Conservation (phyloP, 2,797 vertebrate genomes). For the Cercopithecus hamlyni region DNA sequence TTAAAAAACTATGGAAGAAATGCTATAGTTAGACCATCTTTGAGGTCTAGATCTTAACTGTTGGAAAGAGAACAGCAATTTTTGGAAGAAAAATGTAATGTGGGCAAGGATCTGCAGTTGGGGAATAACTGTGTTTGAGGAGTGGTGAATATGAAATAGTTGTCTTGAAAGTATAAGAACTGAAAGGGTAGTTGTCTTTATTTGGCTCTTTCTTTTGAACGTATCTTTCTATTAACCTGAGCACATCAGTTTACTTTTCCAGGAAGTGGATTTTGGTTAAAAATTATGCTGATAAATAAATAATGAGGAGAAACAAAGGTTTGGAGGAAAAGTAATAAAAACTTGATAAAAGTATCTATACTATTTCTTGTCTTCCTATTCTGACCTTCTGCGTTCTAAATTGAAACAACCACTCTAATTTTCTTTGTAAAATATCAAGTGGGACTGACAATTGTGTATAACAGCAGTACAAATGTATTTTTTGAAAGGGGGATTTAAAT, state of each 20-base stretch:
- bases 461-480: constrained; percentile 16
- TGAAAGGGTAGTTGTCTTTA: background rate
- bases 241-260: background rate
- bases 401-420: background rate
- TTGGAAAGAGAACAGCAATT: background rate
- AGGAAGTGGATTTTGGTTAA: background rate
- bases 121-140: background rate
- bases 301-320: background rate
- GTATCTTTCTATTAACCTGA: background rate
- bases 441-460: background rate
- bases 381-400: background rate
- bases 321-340: constrained; percentile 15
- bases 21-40: background rate
- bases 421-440: constrained; percentile 41
- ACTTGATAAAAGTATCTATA: background rate
- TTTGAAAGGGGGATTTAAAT: background rate
- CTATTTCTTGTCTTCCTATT: background rate
- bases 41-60: background rate
- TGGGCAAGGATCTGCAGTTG: background rate
- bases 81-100: background rate
- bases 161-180: background rate
- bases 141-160: background rate
- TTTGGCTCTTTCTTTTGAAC: constrained; percentile 9
- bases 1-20: background rate
- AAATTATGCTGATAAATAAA: constrained; percentile 9